These are phyloP conservation scores for Mesopsocus fuscifrons DNA, from an alignment of 2,888 invertebrate species.

Conservation along the genomic window DNA sequence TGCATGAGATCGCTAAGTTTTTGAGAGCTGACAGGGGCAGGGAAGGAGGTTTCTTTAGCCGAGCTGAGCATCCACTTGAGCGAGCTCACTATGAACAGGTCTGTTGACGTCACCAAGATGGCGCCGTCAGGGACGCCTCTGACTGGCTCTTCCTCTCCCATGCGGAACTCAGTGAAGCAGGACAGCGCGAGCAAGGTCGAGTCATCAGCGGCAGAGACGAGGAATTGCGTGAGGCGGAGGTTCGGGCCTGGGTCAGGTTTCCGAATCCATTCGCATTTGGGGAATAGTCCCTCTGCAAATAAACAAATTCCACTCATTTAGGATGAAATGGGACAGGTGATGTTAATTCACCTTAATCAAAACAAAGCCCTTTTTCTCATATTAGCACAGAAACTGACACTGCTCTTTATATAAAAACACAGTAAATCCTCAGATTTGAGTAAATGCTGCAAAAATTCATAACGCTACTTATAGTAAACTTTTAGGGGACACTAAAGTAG, in stretches of 20 bases:
- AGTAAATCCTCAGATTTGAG: background rate
- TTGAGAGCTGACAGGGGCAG: slow-evolving; percentile 19
- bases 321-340: too few relatives aligned
- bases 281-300: slow-evolving; percentile 14
- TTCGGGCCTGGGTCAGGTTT: background rate
- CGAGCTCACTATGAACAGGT: background rate
- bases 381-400: too few relatives aligned
- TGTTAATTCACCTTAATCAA: too few relatives aligned
- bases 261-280: background rate
- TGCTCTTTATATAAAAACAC: background rate
- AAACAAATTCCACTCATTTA: slow-evolving; percentile 7
- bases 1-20: slow-evolving; percentile 33
- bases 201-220: background rate
- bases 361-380: too few relatives aligned
- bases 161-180: background rate
- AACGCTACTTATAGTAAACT: too few relatives aligned
- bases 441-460: background rate
- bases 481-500: too few relatives aligned
- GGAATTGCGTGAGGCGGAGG: background rate
- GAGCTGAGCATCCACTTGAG: background rate
- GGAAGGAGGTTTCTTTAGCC: background rate
- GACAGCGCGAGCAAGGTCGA: background rate
- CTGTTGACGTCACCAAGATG: background rate
- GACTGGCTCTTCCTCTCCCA: background rate
- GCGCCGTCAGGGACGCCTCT: background rate